Evolutionary conservation across 2,113 vertebrate species (phyloP), one percentile per base, ranked within the genome.

Genomic region (Cairina moschata): DNA sequence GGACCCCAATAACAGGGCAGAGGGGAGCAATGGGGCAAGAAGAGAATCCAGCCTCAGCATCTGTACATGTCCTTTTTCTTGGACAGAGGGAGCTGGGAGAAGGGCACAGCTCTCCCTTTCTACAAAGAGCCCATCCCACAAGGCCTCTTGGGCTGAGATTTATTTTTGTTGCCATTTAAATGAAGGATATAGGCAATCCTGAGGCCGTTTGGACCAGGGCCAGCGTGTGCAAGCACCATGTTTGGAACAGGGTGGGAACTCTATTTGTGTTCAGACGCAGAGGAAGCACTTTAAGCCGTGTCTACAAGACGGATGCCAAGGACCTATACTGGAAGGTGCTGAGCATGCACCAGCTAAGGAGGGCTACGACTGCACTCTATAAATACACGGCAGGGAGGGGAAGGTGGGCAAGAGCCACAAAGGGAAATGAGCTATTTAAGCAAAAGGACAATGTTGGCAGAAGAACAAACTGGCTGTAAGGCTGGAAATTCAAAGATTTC

Each of bases 381-480:
- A 96, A 96, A 96, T 95, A 95, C 25, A 91, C 58, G 1, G 1
- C 36, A 80, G 82, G 94, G 93, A 91, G 81, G 62, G 77, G 94
- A 89, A 91, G 89, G 83, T 84, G 71, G 86, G 91, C 78, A 93
- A 97, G 60, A 0, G 0, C 52, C 58, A 8, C 2, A 0, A 74
- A 58, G 91, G 96, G 95, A 97, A 96, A 97, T 95, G 91, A 96
- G 94, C 58, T 91, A 85, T 95, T 97, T 95, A 95, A 93, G 93
- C 86, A 75, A 84, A 93, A 95, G 81, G 94, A 97, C 94, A 95
- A 95, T 97, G 94, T 95, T 97, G 96, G 95, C 95, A 94, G 66
- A 66, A 86, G 93, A 97, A 97, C 94, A 96, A 95, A 96, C 96
- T 96, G 90, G 63, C 84, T 2, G 0, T 50, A 95, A 94, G 74